Evolutionary conservation across 2,113 vertebrate species (phyloP).

Genomic region (Passer domesticus): DNA sequence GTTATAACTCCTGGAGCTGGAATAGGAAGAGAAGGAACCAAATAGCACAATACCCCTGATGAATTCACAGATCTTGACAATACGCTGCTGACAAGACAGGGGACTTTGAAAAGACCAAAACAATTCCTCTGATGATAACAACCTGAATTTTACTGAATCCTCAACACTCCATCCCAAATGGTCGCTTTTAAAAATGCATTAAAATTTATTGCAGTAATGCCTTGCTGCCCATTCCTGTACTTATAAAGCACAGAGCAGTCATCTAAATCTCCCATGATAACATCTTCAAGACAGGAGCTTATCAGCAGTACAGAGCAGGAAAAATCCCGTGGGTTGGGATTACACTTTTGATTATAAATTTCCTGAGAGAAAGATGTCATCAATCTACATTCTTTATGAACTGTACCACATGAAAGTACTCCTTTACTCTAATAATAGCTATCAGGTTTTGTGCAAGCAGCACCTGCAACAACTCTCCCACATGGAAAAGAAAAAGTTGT

Average conservation of each 20-base stretch:
- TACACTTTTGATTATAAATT: constrained; percentile 32
- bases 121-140: constrained; percentile 6
- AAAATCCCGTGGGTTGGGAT: constrained; percentile 42
- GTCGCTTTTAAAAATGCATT: not conserved
- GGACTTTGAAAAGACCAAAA: constrained; percentile 1
- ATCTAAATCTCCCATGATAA: constrained; percentile 23
- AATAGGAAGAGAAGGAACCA: not conserved
- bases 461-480: not conserved
- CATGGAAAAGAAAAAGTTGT: not conserved
- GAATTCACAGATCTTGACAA: constrained; percentile 22
- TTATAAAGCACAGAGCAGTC: not conserved
- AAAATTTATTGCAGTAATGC: not conserved
- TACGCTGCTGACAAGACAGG: constrained; percentile 5
- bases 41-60: not conserved
- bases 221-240: not conserved
- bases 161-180: not conserved
- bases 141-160: not conserved
- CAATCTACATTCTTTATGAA: constrained; percentile 11
- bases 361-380: constrained; percentile 31
- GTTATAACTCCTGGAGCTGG: not conserved
- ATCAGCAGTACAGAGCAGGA: constrained; percentile 6
- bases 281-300: constrained; percentile 15
- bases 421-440: not conserved
- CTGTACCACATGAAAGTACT: not conserved
- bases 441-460: not conserved